Evolutionary conservation across 2,113 vertebrate genomes (phyloP), one percentile per base, ranked within the genome.

Genomic region (Phocoena sinus): DNA sequence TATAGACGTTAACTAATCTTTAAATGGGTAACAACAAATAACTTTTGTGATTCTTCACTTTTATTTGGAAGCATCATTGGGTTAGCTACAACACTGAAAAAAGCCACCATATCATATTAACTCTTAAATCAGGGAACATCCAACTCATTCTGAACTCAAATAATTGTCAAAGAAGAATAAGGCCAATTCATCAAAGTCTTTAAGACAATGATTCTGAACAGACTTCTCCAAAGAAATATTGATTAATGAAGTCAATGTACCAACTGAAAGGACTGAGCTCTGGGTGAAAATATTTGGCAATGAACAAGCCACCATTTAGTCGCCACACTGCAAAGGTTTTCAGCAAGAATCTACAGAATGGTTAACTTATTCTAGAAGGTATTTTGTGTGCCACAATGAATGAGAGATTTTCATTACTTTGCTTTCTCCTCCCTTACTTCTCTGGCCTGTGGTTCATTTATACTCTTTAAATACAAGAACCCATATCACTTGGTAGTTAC

Each of bases 101-200:
- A 38, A 47, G 2, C 18, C 36, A 92, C 89, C 4, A 21, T 79
- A 62, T 47, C 18, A 68, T 7, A 44, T 36, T 31, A 36, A 38
- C 33, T 88, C 21, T 92, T 74, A 87, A 36, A 31, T 58, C 11
- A 94, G 44, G 44, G 33, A 41, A 38, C 2, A 74, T 21, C 41
- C 2, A 47, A 80, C 17, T 63, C 41, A 79, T 76, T 89, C 93
- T 83, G 60, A 93, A 84, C 83, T 94, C 41, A 94, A 96, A 65
- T 47, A 76, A 17, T 73, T 83, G 60, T 13, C 71, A 91, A 68
- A 91, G 70, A 96, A 92, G 33, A 56, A 76, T 70, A 38, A 80
- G 36, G 28, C 13, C 33, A 89, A 63, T 63, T 79, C 63, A 92
- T 41, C 56, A 83, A 70, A 62, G 23, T 85, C 62, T 82, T 84